Evolutionary conservation across 2,888 invertebrate genomes (phyloP), one percentile per base, ranked within the genome.

Genomic region (Polia nebulosa): DNA sequence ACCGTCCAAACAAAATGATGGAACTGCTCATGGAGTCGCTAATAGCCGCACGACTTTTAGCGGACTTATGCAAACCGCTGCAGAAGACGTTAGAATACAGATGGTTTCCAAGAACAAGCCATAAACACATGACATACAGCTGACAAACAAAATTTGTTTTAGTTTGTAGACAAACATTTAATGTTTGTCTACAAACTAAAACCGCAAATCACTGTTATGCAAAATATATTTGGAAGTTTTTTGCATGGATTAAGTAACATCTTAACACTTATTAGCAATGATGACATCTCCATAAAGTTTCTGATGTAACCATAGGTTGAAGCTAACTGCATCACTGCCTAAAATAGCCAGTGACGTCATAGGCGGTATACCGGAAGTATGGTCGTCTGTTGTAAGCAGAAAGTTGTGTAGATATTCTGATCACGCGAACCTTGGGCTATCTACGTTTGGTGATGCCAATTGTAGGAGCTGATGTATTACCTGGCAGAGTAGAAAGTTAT

Each of bases 361-460:
- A 56, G 62, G 36, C 57, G 34, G 53, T 60, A 45, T 63, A 82
- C 80, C 90, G 90, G 91, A 91, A 90, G 87, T 86, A 60, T 62
- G 66, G 80, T 60, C 69, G 75, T 79, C 73, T 69, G 77, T 69
- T 73, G 69, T 64, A 64, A 77, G 81, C 78, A 80, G 85, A 87
- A 87, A 87, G 87, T 80, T 76, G 66, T 80, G 78, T 76, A 80
- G 64, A 77, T 76, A 87, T 86, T 86, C 86, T 80, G 71, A 81
- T 82, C 80, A 80, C 78, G 77, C 34, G 67, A 76, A 57, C 60
- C 49, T 70, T 67, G 67, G 71, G 71, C 65, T 66, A 80, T 67
- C 34, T 55, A 45, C 56, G 55, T 74, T 72, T 36, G 65, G 75
- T 73, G 68, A 71, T 75, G 82, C 78, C 80, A 82, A 77, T 74